These are phyloP conservation scores for Deroptyus accipitrinus DNA, from an alignment of 2,113 vertebrate genomes.

Conservation along the genomic window DNA sequence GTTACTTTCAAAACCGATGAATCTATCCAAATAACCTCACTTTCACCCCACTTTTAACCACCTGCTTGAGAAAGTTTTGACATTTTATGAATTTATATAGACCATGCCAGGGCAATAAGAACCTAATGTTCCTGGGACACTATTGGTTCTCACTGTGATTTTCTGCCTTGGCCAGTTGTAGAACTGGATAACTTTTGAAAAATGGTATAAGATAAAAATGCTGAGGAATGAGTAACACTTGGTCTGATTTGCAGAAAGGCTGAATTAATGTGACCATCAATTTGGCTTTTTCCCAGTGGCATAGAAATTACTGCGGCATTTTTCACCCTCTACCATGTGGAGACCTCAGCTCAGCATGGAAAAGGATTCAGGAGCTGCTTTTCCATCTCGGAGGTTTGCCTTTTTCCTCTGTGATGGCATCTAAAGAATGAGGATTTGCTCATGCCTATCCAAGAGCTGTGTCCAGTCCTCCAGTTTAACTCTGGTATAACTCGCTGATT, in stretches of 20 bases:
- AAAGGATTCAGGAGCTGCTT: not conserved
- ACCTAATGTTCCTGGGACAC: conserved; percentile 34
- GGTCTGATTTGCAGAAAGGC: not conserved
- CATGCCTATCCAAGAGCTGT: rapidly evolving
- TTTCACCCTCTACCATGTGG: not conserved
- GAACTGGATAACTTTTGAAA: not conserved
- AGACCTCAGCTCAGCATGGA: not conserved
- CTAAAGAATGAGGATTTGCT: not conserved
- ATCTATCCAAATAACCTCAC: not conserved
- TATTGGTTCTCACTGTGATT: not conserved
- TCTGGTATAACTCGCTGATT: not conserved
- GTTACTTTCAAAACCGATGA: not conserved
- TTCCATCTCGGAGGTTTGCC: not conserved
- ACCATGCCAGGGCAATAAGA: not conserved
- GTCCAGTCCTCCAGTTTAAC: not conserved
- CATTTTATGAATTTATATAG: not conserved
- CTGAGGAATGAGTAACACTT: conserved; percentile 24
- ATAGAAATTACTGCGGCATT: not conserved
- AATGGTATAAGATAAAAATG: conserved; percentile 19
- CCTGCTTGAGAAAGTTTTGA: not conserved
- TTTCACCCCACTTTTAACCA: not conserved
- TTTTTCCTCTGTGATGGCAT: not conserved
- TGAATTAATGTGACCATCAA: not conserved
- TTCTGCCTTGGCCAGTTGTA: conserved; percentile 11
- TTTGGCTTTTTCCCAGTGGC: not conserved